Percentiles rank a stretch among this genome's conserved stretches.
Conservation (phyloP, 2,888 invertebrate genomes). For the Limnephilus marmoratus region DNA sequence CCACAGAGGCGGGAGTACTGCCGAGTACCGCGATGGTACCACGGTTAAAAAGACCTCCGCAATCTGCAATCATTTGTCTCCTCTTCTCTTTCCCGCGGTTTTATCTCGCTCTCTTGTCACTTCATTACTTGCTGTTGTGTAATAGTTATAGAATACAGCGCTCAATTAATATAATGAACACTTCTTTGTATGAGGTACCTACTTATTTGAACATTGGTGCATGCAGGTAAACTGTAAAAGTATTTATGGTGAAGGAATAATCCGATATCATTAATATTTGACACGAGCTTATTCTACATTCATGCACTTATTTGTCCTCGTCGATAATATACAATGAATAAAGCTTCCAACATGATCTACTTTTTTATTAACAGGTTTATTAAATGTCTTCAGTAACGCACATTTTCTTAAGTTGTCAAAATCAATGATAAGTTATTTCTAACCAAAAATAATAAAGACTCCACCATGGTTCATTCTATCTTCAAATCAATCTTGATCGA, state of each 20-base stretch:
- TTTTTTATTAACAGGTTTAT: background rate
- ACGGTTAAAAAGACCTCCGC: background rate
- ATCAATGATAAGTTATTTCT: background rate
- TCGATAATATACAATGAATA: background rate
- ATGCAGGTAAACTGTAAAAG: background rate
- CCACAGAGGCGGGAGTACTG: background rate
- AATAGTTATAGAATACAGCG: background rate
- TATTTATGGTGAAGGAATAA: background rate
- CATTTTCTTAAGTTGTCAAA: background rate
- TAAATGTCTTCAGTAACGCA: no score
- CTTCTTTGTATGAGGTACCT: background rate
- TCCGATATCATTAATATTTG: background rate
- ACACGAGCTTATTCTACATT: background rate
- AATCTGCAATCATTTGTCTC: background rate
- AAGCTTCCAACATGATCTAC: background rate
- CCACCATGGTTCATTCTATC: background rate
- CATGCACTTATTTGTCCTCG: background rate
- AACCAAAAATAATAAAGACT: background rate
- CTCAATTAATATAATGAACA: slow-evolving; percentile 27
- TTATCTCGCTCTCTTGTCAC: background rate
- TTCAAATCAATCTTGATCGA: background rate
- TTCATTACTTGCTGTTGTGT: background rate
- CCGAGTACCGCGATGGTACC: background rate
- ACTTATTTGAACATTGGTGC: background rate
- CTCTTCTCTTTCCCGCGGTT: slow-evolving; percentile 3